Conservation (phyloP, 2,113 vertebrate species). For the Hystrix brachyura region DNA sequence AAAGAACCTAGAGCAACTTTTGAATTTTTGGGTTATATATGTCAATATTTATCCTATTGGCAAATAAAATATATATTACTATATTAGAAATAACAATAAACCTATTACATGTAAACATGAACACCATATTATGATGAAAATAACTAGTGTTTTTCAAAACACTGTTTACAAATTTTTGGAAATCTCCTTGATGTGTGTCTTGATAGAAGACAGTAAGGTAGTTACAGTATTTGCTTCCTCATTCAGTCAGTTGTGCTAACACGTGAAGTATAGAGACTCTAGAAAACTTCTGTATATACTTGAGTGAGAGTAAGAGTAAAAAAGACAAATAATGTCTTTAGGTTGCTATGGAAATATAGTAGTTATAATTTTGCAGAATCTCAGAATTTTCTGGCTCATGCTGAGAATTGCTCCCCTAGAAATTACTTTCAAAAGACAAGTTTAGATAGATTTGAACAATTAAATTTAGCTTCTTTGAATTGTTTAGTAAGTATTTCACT, state of each 20-base stretch:
- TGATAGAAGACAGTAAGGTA: neutral
- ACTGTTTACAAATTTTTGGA: conserved; percentile 35
- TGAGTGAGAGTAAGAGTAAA: neutral
- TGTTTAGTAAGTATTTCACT: conserved; percentile 51
- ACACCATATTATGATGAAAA: conserved; percentile 49
- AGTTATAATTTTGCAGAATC: neutral
- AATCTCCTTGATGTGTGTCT: conserved; percentile 4
- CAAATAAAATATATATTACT: neutral
- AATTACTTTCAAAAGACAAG: conserved; percentile 42
- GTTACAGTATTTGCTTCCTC: neutral
- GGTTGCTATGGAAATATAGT: conserved; percentile 2
- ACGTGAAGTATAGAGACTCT: neutral
- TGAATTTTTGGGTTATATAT: neutral
- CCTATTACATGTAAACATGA: conserved; percentile 2
- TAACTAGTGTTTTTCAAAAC: conserved; percentile 1
- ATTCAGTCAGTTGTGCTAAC: neutral
- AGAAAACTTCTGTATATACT: neutral
- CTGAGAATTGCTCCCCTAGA: neutral
- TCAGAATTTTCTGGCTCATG: conserved; percentile 3
- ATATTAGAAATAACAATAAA: conserved; percentile 13
- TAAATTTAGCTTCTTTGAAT: conserved; percentile 35
- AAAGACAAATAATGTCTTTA: conserved; percentile 8
- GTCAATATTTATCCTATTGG: conserved; percentile 11
- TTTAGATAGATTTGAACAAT: conserved; percentile 2
- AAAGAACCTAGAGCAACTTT: neutral